These are phyloP conservation scores for Pissodes strobi DNA, from an alignment of 1,140 invertebrate species.

Conservation along the genomic window DNA sequence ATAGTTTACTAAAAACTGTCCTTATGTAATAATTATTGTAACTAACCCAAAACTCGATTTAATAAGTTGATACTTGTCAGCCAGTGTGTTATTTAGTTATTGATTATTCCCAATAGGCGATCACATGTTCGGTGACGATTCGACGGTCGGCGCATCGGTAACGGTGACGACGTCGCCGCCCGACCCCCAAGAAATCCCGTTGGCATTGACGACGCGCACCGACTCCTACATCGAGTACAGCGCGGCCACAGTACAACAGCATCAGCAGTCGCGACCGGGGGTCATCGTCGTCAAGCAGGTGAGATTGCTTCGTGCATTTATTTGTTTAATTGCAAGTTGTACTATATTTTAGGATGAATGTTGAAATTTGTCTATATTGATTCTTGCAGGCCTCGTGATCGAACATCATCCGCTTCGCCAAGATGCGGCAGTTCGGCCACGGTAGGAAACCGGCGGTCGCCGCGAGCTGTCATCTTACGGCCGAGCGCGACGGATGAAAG, in stretches of 20 bases:
- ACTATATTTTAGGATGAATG: no score
- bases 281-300: conserved; percentile 83
- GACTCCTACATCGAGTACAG: conserved; percentile 66
- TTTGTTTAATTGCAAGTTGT: no score
- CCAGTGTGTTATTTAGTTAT: no score
- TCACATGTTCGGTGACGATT: conserved; percentile 81
- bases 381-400: conserved; percentile 62
- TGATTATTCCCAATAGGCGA: no score
- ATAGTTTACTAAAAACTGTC: no score
- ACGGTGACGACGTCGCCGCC: conserved; percentile 39
- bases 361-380: no score
- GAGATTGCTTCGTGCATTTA: no score
- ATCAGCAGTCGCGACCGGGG: conserved; percentile 76
- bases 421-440: conserved; percentile 21
- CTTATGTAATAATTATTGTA: no score
- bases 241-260: conserved; percentile 53
- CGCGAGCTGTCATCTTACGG: conserved; percentile 4
- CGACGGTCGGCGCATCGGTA: conserved; percentile 46
- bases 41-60: no score
- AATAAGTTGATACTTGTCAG: no score
- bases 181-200: conserved; percentile 66
- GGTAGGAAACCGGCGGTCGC: conserved; percentile 12
- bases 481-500: conserved; percentile 17
- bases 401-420: conserved; percentile 47
- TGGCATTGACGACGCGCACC: conserved; percentile 71